Evolutionary conservation across 1,140 invertebrate genomes (phyloP).

Genomic region (Zophobas atratus): DNA sequence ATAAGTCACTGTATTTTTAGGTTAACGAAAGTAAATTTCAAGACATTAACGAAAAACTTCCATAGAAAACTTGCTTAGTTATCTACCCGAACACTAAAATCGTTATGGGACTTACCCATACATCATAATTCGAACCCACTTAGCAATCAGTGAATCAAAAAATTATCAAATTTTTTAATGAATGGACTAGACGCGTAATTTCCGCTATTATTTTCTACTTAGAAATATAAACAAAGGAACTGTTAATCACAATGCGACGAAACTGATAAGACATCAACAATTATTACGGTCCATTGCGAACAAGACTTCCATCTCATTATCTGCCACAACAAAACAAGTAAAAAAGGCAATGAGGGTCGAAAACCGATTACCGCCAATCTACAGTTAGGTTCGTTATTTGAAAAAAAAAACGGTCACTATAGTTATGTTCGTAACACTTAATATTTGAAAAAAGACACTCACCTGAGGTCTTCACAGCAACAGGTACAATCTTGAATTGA

Average conservation of each 20-base stretch:
- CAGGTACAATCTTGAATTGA: slow-evolving; percentile 18
- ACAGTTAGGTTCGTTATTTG: slow-evolving; percentile 1
- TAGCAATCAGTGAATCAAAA: not conserved
- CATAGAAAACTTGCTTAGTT: too few species aligned
- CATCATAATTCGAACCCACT: too few species aligned
- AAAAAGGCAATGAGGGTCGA: too few species aligned
- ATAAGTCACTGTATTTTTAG: slow-evolving; percentile 26
- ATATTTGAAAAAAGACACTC: slow-evolving; percentile 7
- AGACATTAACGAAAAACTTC: not conserved
- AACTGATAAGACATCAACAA: not conserved
- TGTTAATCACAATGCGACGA: not conserved
- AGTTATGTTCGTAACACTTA: not conserved
- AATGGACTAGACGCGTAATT: not conserved
- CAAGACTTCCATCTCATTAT: too few species aligned
- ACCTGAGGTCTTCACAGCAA: slow-evolving; percentile 6
- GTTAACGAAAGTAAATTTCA: slow-evolving; percentile 29
- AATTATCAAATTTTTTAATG: not conserved
- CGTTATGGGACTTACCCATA: too few species aligned
- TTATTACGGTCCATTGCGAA: too few species aligned
- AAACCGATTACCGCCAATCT: not conserved
- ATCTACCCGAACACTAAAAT: too few species aligned
- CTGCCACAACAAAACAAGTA: too few species aligned
- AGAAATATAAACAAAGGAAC: not conserved
- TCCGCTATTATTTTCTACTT: not conserved
- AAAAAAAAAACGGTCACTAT: not conserved